These are phyloP conservation scores for Patella caerulea DNA, from an alignment of 2,888 invertebrate species.

Conservation along the genomic window DNA sequence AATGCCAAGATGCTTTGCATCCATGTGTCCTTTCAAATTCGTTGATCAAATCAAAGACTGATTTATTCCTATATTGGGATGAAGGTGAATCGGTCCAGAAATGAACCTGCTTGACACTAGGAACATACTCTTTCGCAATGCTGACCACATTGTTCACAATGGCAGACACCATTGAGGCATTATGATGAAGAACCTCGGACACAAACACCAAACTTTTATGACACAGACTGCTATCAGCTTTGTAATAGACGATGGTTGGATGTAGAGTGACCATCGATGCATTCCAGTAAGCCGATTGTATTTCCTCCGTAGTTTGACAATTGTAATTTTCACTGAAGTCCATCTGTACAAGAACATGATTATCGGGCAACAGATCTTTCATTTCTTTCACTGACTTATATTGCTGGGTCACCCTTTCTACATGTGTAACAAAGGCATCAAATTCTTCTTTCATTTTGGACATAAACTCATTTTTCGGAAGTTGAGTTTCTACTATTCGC, in stretches of 20 bases:
- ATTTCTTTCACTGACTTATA: conserved; percentile 17
- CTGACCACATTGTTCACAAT: conserved; percentile 19
- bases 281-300: conserved; percentile 26
- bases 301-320: too few relatives aligned
- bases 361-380: conserved; percentile 24
- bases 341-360: conserved; percentile 27
- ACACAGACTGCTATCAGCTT: background rate
- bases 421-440: conserved; percentile 14
- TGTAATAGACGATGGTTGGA: conserved; percentile 24
- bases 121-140: background rate
- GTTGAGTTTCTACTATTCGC: background rate
- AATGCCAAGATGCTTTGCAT: conserved; percentile 15
- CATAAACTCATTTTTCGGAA: background rate
- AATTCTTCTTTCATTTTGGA: conserved; percentile 7
- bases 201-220: conserved; percentile 15
- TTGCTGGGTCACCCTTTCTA: conserved; percentile 6
- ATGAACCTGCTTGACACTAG: conserved; percentile 6
- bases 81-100: conserved; percentile 26
- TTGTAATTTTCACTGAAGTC: conserved; percentile 31
- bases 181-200: conserved; percentile 20
- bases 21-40: conserved; percentile 8
- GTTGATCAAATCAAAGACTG: conserved; percentile 22
- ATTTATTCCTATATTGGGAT: conserved; percentile 26
- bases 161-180: conserved; percentile 21
- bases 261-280: conserved; percentile 23